Conservation (phyloP, 2,888 invertebrate genomes). For the Chelonus formosanus region DNA sequence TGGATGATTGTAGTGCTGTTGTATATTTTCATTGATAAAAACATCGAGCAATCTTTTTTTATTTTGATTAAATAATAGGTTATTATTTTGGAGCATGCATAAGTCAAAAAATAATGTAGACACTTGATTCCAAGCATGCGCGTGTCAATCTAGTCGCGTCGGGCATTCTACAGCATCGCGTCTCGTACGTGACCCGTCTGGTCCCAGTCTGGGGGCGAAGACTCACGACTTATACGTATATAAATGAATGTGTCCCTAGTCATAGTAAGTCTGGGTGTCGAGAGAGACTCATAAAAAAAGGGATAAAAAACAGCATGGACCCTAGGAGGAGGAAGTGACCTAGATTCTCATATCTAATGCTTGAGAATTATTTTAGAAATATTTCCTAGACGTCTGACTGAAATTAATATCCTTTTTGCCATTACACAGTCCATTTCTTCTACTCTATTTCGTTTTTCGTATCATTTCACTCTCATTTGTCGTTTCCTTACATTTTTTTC, state of each 20-base stretch:
- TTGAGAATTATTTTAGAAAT: conserved; percentile 5
- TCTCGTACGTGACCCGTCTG: conserved; percentile 58
- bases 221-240: neutral
- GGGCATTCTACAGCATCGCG: conserved; percentile 37
- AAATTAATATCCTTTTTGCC: no score
- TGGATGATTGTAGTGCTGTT: no score
- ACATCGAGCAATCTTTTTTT: no score
- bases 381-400: neutral
- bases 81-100: neutral
- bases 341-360: neutral
- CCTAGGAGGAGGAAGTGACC: conserved; percentile 13
- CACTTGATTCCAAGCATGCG: conserved; percentile 25
- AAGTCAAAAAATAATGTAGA: conserved; percentile 6
- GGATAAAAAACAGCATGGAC: neutral
- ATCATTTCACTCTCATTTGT: no score
- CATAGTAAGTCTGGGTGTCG: conserved; percentile 2
- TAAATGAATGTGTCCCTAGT: neutral
- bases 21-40: no score
- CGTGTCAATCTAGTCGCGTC: conserved; percentile 29
- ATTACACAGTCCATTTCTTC: no score
- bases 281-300: conserved; percentile 7
- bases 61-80: neutral
- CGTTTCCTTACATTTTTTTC: no score
- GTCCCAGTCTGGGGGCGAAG: conserved; percentile 57
- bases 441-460: no score